These are phyloP conservation scores for Archaeoteleia sp. DNA, from an alignment of 2,888 invertebrate genomes.

Conservation along the genomic window DNA sequence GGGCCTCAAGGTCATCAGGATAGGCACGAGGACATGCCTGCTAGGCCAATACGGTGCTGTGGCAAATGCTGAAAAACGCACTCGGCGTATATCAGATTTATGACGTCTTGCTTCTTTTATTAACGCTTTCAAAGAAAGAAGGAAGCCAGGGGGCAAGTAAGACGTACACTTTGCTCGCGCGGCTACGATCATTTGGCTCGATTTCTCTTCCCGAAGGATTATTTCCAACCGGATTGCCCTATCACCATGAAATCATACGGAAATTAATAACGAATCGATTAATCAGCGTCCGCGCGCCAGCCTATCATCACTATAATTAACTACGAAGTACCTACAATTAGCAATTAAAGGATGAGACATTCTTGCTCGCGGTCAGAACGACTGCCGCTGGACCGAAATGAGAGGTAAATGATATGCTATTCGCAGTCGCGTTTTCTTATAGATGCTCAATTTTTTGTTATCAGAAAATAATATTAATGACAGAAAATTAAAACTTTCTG, in stretches of 20 bases:
- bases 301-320: slow-evolving; percentile 37
- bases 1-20: slow-evolving; percentile 64
- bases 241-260: slow-evolving; percentile 27
- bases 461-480: too few relatives aligned
- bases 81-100: slow-evolving; percentile 55
- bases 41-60: slow-evolving; percentile 53
- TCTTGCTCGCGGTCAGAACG: slow-evolving; percentile 22
- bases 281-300: slow-evolving; percentile 26
- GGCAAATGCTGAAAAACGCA: slow-evolving; percentile 44
- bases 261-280: slow-evolving; percentile 46
- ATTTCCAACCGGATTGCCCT: slow-evolving; percentile 20
- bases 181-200: slow-evolving; percentile 14
- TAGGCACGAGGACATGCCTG: slow-evolving; percentile 62
- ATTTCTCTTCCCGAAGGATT: slow-evolving; percentile 17
- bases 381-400: slow-evolving; percentile 2
- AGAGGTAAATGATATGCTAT: slow-evolving; percentile 13
- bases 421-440: too few relatives aligned
- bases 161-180: slow-evolving; percentile 23
- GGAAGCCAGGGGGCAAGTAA: slow-evolving; percentile 43
- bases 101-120: slow-evolving; percentile 47
- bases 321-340: slow-evolving; percentile 16
- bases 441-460: too few relatives aligned
- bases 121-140: slow-evolving; percentile 34
- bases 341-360: slow-evolving; percentile 18
- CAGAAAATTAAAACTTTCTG: too few relatives aligned